A percentile compares a stretch with the other conserved stretches of the same genome.
Conservation (phyloP, 2,797 vertebrate genomes). For the Gadopsis marmoratus region DNA sequence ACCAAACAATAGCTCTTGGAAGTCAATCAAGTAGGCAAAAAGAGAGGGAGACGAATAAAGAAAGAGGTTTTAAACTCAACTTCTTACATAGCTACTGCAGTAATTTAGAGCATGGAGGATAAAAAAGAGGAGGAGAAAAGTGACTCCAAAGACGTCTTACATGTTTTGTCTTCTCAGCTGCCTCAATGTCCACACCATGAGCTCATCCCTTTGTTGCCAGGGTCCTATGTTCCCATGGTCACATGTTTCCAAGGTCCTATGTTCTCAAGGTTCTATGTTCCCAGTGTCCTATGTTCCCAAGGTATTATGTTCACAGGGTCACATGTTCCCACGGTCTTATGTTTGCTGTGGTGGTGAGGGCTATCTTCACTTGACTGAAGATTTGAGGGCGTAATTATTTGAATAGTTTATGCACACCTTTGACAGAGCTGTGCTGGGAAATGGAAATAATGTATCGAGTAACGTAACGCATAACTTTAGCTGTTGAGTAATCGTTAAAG, state of each 20-base stretch:
- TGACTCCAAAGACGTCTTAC: background rate
- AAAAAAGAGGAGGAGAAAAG: background rate
- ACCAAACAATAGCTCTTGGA: background rate
- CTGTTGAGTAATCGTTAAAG: background rate
- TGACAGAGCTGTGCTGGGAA: background rate
- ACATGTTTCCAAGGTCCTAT: too few relatives aligned
- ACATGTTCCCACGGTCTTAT: too few relatives aligned
- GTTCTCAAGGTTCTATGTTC: too few relatives aligned
- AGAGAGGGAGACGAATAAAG: background rate
- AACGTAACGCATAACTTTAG: background rate
- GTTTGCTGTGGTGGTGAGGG: too few relatives aligned
- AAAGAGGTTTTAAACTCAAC: background rate
- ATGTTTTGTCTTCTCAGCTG: too few relatives aligned
- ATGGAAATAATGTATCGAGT: background rate
- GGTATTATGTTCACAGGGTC: too few relatives aligned
- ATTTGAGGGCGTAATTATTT: too few relatives aligned
- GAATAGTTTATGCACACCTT: background rate
- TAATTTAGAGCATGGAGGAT: background rate
- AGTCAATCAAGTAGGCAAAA: constrained; percentile 1
- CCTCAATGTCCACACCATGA: too few relatives aligned
- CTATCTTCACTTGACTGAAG: too few relatives aligned
- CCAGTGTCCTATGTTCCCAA: too few relatives aligned
- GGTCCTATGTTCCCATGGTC: too few relatives aligned
- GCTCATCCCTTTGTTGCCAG: too few relatives aligned
- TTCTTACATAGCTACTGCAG: background rate